Percentiles rank a stretch among this genome's conserved stretches.
Conservation (phyloP, 2,113 vertebrate genomes). For the Cnemophilus loriae region DNA sequence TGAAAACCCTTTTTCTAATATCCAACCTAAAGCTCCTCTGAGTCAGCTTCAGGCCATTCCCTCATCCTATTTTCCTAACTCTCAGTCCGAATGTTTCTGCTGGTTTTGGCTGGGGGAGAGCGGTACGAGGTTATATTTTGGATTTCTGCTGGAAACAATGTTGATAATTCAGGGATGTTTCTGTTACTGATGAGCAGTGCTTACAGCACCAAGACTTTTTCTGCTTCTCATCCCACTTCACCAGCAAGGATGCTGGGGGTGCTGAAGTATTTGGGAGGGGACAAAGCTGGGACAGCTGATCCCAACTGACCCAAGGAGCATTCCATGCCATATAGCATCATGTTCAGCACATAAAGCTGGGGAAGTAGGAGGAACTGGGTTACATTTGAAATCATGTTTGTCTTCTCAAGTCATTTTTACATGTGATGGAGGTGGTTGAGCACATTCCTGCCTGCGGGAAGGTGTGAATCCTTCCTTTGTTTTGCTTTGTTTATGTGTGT, state of each 20-base stretch:
- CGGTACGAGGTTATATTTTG: background rate
- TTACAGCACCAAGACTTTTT: background rate
- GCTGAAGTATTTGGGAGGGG: background rate
- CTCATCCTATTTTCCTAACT: background rate
- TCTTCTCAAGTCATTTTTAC: background rate
- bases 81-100: background rate
- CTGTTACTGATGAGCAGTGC: background rate
- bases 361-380: background rate
- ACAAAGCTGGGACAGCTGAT: background rate
- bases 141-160: background rate
- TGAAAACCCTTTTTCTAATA: background rate
- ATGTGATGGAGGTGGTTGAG: background rate
- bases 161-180: background rate
- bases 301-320: background rate
- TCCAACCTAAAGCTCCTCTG: background rate
- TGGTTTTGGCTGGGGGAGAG: background rate
- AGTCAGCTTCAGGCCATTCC: background rate
- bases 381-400: background rate
- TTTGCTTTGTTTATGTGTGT: background rate
- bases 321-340: background rate
- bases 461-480: background rate
- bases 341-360: background rate
- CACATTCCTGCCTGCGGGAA: background rate
- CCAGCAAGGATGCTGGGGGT: rapidly evolving
- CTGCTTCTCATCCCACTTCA: background rate